Evolutionary conservation across 2,113 vertebrate genomes (phyloP), one percentile per base, ranked within the genome.

Genomic region (Mus spicilegus): DNA sequence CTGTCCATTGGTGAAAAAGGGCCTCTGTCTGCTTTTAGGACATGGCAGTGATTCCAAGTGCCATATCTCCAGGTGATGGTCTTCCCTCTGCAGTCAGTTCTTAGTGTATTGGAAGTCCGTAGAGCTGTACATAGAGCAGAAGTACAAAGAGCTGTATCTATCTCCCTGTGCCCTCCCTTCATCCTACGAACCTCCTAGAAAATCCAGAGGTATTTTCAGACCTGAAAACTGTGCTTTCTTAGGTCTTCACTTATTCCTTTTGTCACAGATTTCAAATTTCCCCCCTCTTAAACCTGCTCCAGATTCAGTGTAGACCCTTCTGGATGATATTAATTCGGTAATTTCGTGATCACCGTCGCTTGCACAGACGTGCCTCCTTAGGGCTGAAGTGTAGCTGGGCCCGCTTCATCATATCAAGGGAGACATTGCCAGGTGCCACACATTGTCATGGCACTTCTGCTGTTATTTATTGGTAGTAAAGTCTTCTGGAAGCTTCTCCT

Each of bases 271-370:
- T 90, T 86, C 36, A 77, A 0, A 36, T 69, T 58, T 20, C 67
- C 87, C 20, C 65, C 65, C 93, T 86, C 63, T 56, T 81, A 73
- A 92, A n/a, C 86, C 72, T 89, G 61, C 85, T 90, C 78, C 36
- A 80, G 30, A 13, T 85, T 39, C 36, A 28, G 17, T 65, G 77
- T 58, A 39, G 90, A 96, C 12, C 51, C 63, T 58, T 90, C 22
- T 76, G 36, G 30, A 78, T 73, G 69, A 46, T 89, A 16, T 7
- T 63, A 78, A 81, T 46, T 63, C 19, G 28, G 1, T 36, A 24
- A 67, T 46, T 39, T 22, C 65, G 2, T 46, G 42, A 30, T 72
- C 75, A 16, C 39, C 26, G 7, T 90, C 56, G 22, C 20, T 69
- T 24, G 67, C 4, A 20, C 9, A 87, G 11, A 49, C 70, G 11